Conservation (phyloP, 2,888 invertebrate genomes). For the Chrysopilus asiliformis region DNA sequence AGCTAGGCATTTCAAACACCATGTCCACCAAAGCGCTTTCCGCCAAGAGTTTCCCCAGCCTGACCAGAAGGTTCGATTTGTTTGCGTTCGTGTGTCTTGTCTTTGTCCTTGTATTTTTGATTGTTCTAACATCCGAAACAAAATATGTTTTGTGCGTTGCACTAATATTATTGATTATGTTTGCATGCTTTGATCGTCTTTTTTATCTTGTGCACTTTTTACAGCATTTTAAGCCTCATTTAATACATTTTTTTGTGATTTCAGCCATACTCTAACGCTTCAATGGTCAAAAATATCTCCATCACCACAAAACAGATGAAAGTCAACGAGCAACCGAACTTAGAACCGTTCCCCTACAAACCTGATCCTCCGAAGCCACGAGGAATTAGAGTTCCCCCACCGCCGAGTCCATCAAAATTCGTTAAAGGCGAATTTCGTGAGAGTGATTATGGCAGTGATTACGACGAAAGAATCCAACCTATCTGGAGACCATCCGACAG, state of each 20-base stretch:
- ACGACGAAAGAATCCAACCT: constrained; percentile 48
- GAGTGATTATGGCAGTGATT: constrained; percentile 61
- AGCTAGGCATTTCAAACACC: constrained; percentile 13
- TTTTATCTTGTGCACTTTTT: not conserved
- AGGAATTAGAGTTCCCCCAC: constrained; percentile 36
- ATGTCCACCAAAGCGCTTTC: constrained; percentile 21
- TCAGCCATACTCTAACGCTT: constrained; percentile 34
- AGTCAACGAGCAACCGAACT: constrained; percentile 28
- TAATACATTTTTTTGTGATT: constrained; percentile 1
- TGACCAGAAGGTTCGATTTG: constrained; percentile 31
- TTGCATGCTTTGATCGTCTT: not conserved
- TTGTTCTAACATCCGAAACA: too few species aligned
- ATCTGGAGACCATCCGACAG: constrained; percentile 45
- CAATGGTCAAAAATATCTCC: constrained; percentile 38
- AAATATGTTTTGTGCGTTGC: too few species aligned
- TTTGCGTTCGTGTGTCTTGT: constrained; percentile 5
- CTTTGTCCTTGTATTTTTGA: too few species aligned
- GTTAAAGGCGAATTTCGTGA: constrained; percentile 49
- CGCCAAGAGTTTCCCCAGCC: constrained; percentile 9
- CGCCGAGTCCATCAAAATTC: constrained; percentile 52
- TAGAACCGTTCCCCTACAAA: constrained; percentile 38
- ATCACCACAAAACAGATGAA: constrained; percentile 31
- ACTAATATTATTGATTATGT: not conserved
- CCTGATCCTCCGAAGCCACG: constrained; percentile 31
- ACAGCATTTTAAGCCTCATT: not conserved